These are phyloP conservation scores for Ammodramus savannarum DNA, from an alignment of 2,113 vertebrate genomes.

Conservation along the genomic window DNA sequence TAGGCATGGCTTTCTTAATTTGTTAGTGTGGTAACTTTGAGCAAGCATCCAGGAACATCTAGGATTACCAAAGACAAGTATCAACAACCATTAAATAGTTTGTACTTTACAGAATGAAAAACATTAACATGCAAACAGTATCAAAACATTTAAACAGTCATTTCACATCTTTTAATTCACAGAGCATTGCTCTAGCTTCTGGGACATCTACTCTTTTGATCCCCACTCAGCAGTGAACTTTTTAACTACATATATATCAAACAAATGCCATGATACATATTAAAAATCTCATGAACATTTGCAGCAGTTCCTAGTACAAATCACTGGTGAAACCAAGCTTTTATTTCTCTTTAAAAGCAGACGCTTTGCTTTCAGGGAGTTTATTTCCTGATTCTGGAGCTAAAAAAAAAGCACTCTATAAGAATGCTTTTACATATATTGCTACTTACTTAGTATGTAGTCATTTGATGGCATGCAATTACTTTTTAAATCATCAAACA, in stretches of 20 bases:
- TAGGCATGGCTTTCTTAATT: neutral
- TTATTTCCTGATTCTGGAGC: neutral
- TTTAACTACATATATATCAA: neutral
- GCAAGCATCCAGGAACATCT: neutral
- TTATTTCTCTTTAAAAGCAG: neutral
- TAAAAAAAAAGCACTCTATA: neutral
- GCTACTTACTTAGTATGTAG: neutral
- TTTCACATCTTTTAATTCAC: neutral
- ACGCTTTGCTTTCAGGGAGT: neutral
- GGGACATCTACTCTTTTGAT: neutral
- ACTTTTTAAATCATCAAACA: neutral
- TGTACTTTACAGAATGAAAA: neutral
- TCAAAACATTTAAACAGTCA: neutral
- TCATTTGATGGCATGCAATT: neutral
- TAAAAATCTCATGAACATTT: neutral
- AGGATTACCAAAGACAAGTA: neutral
- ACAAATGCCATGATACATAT: neutral
- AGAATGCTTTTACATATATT: neutral
- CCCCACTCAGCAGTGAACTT: neutral
- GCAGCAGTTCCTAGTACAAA: neutral
- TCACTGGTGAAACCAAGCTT: neutral
- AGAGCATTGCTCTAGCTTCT: neutral
- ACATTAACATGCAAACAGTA: neutral
- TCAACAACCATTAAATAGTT: neutral
- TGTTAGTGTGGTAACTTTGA: neutral